These are phyloP conservation scores for Leptodactylus fallax DNA, from an alignment of 2,797 vertebrate species.

Conservation along the genomic window DNA sequence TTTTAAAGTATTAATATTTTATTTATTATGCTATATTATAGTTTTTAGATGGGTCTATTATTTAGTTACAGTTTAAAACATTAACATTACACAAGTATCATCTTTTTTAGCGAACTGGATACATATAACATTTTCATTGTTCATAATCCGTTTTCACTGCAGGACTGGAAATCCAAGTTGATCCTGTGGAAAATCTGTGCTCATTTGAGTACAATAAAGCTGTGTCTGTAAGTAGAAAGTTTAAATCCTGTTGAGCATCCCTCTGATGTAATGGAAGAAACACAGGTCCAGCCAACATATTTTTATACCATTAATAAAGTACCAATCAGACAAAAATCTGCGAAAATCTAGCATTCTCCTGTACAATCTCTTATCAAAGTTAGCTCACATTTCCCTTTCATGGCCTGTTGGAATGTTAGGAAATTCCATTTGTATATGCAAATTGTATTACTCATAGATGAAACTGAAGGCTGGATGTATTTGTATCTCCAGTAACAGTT, in stretches of 20 bases:
- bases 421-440: neutral
- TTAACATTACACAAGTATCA: neutral
- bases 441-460: neutral
- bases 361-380: neutral
- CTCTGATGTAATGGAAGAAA: constrained; percentile 61
- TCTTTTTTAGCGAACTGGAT: constrained; percentile 11
- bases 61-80: too few species aligned
- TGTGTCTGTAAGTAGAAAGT: constrained; percentile 43
- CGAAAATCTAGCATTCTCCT: neutral
- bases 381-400: neutral
- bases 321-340: constrained; percentile 3
- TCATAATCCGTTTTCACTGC: constrained; percentile 20
- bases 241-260: constrained; percentile 56
- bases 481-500: neutral
- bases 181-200: constrained; percentile 60
- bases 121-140: constrained; percentile 24
- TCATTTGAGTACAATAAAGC: constrained; percentile 61
- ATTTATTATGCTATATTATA: too few species aligned
- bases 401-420: neutral
- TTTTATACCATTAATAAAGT: constrained; percentile 19
- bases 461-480: neutral
- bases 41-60: too few species aligned
- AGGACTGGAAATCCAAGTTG: constrained; percentile 54
- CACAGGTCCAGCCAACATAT: constrained; percentile 28
- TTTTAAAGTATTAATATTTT: too few species aligned